phyloP scores from a whole-genome alignment of 2,888 invertebrate species.

The Drosophila dives region DNA sequence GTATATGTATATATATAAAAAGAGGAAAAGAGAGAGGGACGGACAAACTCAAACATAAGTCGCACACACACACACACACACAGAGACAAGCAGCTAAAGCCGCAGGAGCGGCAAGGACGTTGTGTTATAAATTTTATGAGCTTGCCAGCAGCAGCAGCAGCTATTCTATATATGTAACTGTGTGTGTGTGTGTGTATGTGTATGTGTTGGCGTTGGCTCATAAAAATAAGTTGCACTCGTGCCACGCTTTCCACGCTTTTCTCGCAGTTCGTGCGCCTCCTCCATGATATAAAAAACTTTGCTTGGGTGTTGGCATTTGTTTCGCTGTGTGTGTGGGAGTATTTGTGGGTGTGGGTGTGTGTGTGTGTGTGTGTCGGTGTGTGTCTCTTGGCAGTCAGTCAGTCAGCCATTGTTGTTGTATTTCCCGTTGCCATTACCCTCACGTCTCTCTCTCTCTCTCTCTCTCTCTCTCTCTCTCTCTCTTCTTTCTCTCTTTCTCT shows the following conservation, averaged over 20 bases:
- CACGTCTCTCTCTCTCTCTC: conserved; percentile 6
- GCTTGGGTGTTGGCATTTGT: conserved; percentile 72
- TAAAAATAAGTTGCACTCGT: conserved; percentile 81
- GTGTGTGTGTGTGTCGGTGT: conserved; percentile 22
- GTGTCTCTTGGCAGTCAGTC: conserved; percentile 77
- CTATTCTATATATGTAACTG: conserved; percentile 14
- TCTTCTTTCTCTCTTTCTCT: conserved; percentile 13
- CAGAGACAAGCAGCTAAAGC: conserved; percentile 55
- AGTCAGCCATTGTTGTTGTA: conserved; percentile 77
- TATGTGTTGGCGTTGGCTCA: conserved; percentile 64
- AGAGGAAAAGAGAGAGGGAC: conserved; percentile 5
- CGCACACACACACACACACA: conserved; percentile 26
- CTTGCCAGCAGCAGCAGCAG: conserved; percentile 69
- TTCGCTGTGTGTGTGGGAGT: conserved; percentile 16
- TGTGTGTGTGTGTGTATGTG: conserved; percentile 30
- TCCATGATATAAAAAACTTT: conserved; percentile 67
- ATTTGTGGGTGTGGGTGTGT: conserved; percentile 13
- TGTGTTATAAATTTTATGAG: conserved; percentile 82
- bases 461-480: conserved; percentile 9
- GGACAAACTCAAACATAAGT: conserved; percentile 46
- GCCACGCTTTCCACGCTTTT: conserved; percentile 69
- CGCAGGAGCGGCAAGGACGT: conserved; percentile 80
- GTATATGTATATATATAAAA: neutral
- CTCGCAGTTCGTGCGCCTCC: conserved; percentile 45
- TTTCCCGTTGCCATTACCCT: conserved; percentile 17